Conservation (phyloP, 1,140 invertebrate genomes). For the Heliothis subflexa region DNA sequence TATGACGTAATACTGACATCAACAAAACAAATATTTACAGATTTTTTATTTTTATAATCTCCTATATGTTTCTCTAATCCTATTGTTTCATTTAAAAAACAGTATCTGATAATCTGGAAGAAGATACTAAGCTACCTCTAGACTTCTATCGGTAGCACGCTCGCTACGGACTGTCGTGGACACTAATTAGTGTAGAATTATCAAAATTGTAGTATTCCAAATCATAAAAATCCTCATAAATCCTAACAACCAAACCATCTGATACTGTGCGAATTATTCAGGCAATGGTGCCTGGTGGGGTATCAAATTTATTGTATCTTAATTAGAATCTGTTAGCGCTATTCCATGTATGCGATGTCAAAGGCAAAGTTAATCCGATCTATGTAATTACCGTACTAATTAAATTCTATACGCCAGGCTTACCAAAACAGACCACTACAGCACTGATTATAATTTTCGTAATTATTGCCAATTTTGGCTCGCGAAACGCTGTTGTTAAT, state of each 20-base stretch:
- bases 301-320: conserved; percentile 16
- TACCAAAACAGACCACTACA: conserved; percentile 1
- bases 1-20: conserved; percentile 15
- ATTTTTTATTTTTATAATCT: too few species aligned
- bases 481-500: too few species aligned
- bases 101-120: too few species aligned
- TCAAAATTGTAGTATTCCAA: too few species aligned
- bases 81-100: too few species aligned
- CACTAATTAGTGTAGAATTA: too few species aligned
- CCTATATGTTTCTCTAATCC: too few species aligned
- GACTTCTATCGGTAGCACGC: too few species aligned
- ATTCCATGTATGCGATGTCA: conserved; percentile 1
- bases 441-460: conserved; percentile 1
- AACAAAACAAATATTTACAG: neutral
- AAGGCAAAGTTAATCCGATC: conserved; percentile 1
- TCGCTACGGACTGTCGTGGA: too few species aligned
- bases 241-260: neutral
- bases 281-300: neutral
- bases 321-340: conserved; percentile 24
- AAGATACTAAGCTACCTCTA: too few species aligned
- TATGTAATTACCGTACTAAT: conserved; percentile 10
- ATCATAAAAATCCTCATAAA: neutral
- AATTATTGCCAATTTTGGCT: neutral
- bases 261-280: neutral
- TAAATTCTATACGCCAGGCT: neutral